Evolutionary conservation across 2,113 vertebrate genomes (phyloP), one percentile per base, ranked within the genome.

Genomic region (Aleadryas rufinucha): DNA sequence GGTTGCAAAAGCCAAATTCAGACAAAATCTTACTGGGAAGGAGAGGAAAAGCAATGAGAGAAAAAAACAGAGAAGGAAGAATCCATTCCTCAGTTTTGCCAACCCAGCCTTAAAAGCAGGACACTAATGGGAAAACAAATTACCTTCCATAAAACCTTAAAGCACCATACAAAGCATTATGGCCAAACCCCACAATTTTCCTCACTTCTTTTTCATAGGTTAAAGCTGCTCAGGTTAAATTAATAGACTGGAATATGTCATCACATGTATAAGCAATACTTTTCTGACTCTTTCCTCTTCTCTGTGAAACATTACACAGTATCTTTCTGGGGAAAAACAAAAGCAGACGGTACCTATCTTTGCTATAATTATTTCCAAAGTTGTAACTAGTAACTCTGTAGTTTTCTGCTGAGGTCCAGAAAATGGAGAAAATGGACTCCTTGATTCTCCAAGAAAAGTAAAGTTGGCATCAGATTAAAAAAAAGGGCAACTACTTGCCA

Each of bases 331-430:
- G 54, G 23, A 27, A 33, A 57, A 90, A 17, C 16, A 37, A 60
- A 30, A 54, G 24, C 1, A 1, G 30, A 44, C 0, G 0, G 11
- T 66, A 31, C 22, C 39, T 39, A 9, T 47, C 13, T 70, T 70
- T 76, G 57, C 53, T 68, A 7, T 30, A 22, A 37, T 65, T 61
- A 20, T 33, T 41, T 61, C 50, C 8, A 5, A 41, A 50, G 13
- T 30, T 57, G 1, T 78, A 75, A 30, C 30, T 77, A 35, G 30
- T n/a, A 37, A 27, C 28, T 37, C 35, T 53, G 28, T 10, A 61
- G 31, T 61, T 77, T 88, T 89, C 37, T 92, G 45, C 39, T 81
- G 23, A 77, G n/a, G 54, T 8, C 7, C 9, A 16, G n/a, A n/a
- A n/a, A n/a, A 7, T 35, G 16, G 50, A 66, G 54, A 77, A 74